These are phyloP conservation scores for Seriola aureovittata DNA, from an alignment of 2,113 vertebrate species.

Conservation along the genomic window DNA sequence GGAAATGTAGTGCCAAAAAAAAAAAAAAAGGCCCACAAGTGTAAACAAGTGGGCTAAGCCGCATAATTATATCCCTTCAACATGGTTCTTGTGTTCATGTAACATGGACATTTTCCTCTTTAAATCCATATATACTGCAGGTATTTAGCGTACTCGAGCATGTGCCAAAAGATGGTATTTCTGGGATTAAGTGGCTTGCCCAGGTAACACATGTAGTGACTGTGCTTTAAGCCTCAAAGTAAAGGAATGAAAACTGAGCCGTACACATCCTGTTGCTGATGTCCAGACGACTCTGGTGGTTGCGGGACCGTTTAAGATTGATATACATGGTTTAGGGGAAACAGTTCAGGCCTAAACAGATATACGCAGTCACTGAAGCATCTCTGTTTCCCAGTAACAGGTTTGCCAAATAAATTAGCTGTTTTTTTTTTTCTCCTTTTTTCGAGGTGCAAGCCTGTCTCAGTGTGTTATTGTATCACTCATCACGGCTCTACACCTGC, in stretches of 20 bases:
- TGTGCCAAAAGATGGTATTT: not conserved
- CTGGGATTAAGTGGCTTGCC: not conserved
- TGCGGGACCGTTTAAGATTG: not conserved
- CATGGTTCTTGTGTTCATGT: not conserved
- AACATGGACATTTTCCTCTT: not conserved
- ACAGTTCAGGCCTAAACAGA: conserved; percentile 27
- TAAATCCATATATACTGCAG: not conserved
- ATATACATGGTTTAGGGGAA: not conserved
- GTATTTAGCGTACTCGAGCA: too few relatives aligned
- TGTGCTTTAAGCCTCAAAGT: not conserved
- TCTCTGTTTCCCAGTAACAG: conserved; percentile 27
- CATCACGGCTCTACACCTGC: conserved; percentile 43
- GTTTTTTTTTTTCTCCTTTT: too few relatives aligned
- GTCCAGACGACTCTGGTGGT: not conserved
- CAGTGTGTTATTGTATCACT: conserved; percentile 21
- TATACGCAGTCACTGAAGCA: conserved; percentile 14
- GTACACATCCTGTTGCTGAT: not conserved
- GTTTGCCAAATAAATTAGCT: conserved; percentile 39
- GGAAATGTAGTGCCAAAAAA: not conserved
- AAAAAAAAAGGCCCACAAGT: not conserved
- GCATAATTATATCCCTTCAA: not conserved
- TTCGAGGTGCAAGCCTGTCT: conserved; percentile 27
- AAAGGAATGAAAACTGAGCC: not conserved
- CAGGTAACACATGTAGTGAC: not conserved
- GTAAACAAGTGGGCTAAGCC: not conserved